A percentile compares a stretch with the other conserved stretches of the same genome.
phyloP scores from a whole-genome alignment of 2,113 vertebrate genomes.

The Ceyx cyanopectus region DNA sequence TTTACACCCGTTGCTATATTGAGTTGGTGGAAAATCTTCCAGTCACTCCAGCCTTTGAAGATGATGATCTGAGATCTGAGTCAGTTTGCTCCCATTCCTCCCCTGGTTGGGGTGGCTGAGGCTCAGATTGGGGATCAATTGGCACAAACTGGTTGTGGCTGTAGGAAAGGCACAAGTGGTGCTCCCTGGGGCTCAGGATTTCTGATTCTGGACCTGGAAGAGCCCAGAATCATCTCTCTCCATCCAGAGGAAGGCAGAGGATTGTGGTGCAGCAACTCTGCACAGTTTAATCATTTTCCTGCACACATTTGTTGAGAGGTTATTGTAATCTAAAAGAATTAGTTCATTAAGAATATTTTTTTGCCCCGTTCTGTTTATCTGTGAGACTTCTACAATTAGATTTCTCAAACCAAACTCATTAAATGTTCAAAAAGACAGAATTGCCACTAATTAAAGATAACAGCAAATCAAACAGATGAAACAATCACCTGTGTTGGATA shows the following conservation, averaged over 20 bases:
- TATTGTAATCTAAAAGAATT: constrained; percentile 15
- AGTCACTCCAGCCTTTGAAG: constrained; percentile 18
- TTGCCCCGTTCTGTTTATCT: constrained; percentile 27
- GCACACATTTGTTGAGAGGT: not conserved
- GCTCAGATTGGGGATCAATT: not conserved
- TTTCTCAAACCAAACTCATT: constrained; percentile 51
- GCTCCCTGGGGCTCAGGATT: no score
- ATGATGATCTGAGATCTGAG: constrained; percentile 27
- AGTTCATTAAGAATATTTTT: not conserved
- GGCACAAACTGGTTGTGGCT: not conserved
- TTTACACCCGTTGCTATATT: constrained; percentile 45
- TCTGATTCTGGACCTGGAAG: not conserved
- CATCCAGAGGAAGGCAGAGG: not conserved
- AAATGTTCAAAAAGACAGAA: constrained; percentile 45
- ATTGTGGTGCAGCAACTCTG: not conserved
- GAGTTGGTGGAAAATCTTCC: constrained; percentile 24
- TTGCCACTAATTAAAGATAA: constrained; percentile 61
- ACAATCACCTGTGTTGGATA: not conserved
- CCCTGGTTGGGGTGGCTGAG: not conserved
- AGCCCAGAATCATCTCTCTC: not conserved
- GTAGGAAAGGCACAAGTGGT: not conserved
- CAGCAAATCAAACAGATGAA: constrained; percentile 37
- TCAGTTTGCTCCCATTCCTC: not conserved
- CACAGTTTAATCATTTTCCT: not conserved
- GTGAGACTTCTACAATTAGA: constrained; percentile 40